Base-by-base conservation (phyloP, 2,888 invertebrate genomes). In the Bellardia pandia region DNA sequence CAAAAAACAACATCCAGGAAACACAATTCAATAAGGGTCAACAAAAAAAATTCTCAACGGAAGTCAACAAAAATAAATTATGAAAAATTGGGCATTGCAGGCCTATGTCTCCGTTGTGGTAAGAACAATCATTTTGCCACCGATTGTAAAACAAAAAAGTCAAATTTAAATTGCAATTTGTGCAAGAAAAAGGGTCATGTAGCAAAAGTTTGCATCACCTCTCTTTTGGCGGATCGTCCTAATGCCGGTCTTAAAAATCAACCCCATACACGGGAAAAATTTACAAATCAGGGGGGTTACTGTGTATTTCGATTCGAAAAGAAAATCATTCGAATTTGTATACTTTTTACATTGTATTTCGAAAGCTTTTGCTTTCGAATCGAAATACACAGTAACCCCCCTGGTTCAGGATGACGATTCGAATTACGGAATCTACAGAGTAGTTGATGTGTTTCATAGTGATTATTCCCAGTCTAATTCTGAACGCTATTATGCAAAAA, bases 221-320 rank as follows among this genome's bases (percentile, higher is more conserved):
- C 71, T 23, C 69, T 69, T 60, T 71, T 79, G 69, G 69, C 60
- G 62, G 60, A 79, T 68, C 7, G 77, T 77, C 42, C 69, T 58
- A 60, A 64, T 76, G 53, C 66, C 42, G 68, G 74, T n/a, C 56
- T 13, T 56, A 58, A 48, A 11, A 53, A 62, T n/a, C 72, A n/a
- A n/a, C n/a, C n/a, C n/a, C n/a, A n/a, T n/a, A n/a, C n/a, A n/a
- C n/a, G n/a, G n/a, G n/a, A n/a, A n/a, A n/a, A n/a, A n/a, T n/a
- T n/a, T n/a, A n/a, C n/a, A n/a, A n/a, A n/a, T n/a, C n/a, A n/a
- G n/a, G n/a, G n/a, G n/a, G n/a, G n/a, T n/a, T n/a, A n/a, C n/a
- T n/a, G n/a, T n/a, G n/a, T n/a, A n/a, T n/a, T n/a, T n/a, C n/a
- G n/a, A n/a, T n/a, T n/a, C n/a, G n/a, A n/a, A n/a, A n/a, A n/a